Evolutionary conservation across 2,113 vertebrate species (phyloP).

Genomic region (Arenaria interpres): DNA sequence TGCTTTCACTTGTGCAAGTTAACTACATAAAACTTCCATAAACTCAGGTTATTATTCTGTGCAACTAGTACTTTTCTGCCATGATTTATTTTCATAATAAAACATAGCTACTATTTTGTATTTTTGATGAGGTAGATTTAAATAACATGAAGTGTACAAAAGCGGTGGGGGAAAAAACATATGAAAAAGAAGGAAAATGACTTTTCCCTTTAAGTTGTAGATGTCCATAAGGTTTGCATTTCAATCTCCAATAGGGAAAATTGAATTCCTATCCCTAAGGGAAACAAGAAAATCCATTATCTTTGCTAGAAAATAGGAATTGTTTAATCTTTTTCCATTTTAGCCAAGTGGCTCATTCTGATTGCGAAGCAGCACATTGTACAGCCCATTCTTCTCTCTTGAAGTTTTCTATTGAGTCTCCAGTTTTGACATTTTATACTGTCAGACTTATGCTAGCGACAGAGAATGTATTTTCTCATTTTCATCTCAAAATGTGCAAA

Average conservation of each 20-base stretch:
- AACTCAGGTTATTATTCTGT: neutral
- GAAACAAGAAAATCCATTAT: constrained; percentile 17
- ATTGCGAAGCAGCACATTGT: neutral
- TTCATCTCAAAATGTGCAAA: constrained; percentile 21
- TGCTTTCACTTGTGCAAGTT: neutral
- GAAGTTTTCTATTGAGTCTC: neutral
- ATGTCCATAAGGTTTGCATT: constrained; percentile 1
- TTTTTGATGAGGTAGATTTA: neutral
- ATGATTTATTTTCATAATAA: constrained; percentile 51
- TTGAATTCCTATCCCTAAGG: neutral
- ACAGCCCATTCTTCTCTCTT: neutral
- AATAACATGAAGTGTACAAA: neutral
- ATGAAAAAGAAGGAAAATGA: neutral
- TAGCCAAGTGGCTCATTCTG: neutral
- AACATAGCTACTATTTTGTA: neutral
- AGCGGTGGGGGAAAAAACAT: neutral
- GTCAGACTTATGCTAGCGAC: neutral
- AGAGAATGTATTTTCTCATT: neutral
- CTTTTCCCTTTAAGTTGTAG: constrained; percentile 12
- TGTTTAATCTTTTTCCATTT: constrained; percentile 28
- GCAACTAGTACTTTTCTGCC: neutral
- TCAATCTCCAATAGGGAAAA: constrained; percentile 35
- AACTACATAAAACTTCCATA: neutral
- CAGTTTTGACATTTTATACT: neutral
- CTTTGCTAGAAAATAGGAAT: constrained; percentile 20